Base-by-base conservation (phyloP, 1,140 invertebrate species). In the Luehdorfia chinensis region DNA sequence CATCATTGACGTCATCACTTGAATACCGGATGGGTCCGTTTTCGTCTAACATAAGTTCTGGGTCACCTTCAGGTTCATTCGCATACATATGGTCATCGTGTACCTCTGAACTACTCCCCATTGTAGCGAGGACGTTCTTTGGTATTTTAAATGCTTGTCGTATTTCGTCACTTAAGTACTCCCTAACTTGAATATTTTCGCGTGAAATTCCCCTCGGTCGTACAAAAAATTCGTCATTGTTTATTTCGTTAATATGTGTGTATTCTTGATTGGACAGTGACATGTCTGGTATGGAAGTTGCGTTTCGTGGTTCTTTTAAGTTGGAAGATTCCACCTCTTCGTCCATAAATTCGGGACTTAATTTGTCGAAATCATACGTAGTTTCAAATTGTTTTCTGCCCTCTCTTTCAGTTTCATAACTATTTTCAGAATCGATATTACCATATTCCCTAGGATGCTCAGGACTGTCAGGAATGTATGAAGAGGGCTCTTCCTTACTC, bases 161-260 rank as follows among this genome's bases (percentile, higher is more conserved):
- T 53, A 95, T 94, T 80, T 95, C 94, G 36, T 90, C 90, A 28
- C 91, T 92, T 31, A 95, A 88, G 52, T 94, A 94, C 66, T 91
- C 89, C 28, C 92, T 91, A 16, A 94, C 87, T 72, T 93, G 90
- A 64, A 94, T 93, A 75, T 95, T 93, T 70, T 94, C 94, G 55
- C 94, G 91, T 50, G 93, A 94, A 53, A 95, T 92, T 23, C 93
- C 94, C 60, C 92, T 91, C 65, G 92, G 91, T 43, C 94, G 87
- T 31, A 95, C 83, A 73, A 95, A 95, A 84, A 95, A 95, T 83
- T 95, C 94, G 71, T 96, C 94, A 1, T 94, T 94, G 65, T 95
- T 91, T 46, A 95, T 94, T 84, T 95, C 93, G 77, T 95, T 94
- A 50, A 95, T 90, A 66, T 77, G 78, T 59, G 73, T 81, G 61